Evolutionary conservation across 2,113 vertebrate species (phyloP).

Genomic region (Cinclus mexicanus): DNA sequence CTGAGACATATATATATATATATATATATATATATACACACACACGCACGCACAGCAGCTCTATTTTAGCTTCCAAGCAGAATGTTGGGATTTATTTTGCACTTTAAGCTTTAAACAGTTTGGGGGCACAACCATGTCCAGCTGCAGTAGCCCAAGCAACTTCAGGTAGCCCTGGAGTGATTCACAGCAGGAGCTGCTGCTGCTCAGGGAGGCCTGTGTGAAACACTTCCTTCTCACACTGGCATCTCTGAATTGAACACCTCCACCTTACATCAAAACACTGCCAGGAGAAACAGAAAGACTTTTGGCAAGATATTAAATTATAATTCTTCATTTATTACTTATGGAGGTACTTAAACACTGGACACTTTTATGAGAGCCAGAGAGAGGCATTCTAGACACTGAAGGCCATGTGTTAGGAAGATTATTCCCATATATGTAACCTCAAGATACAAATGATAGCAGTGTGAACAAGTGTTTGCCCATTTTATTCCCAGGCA

Average conservation of each 20-base stretch:
- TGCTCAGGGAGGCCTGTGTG: not conserved
- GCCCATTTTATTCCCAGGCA: not conserved
- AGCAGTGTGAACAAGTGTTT: not conserved
- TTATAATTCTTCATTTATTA: conserved; percentile 2
- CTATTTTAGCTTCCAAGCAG: not conserved
- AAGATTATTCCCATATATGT: not conserved
- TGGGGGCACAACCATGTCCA: not conserved
- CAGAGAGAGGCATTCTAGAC: not conserved
- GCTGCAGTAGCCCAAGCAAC: not conserved
- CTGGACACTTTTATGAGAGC: not conserved
- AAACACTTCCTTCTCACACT: not conserved
- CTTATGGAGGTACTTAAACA: not conserved
- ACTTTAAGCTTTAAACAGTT: not conserved
- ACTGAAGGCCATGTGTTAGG: not conserved
- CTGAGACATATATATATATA: not conserved
- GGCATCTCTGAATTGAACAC: not conserved
- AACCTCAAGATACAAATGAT: not conserved
- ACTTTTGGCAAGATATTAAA: not conserved
- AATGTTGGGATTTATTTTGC: not conserved
- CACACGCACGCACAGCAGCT: not conserved
- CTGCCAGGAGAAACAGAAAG: not conserved
- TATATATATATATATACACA: rapidly evolving
- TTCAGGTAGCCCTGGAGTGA: not conserved
- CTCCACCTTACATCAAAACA: not conserved
- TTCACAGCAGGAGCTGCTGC: not conserved